phyloP scores from a whole-genome alignment of 2,113 vertebrate genomes.

The Gallinago media region DNA sequence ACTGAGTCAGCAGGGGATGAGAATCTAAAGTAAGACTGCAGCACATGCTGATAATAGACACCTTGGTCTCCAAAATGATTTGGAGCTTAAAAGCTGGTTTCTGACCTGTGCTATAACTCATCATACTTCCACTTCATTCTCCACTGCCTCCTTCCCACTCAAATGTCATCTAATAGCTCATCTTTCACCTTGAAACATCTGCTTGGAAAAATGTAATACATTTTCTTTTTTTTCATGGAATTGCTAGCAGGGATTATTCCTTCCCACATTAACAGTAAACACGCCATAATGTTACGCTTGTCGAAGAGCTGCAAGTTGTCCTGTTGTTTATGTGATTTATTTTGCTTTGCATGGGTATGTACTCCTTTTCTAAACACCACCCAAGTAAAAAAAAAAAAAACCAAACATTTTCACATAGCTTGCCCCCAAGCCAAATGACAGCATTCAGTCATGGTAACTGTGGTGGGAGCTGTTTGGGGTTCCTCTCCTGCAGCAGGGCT shows the following conservation, averaged over 20 bases:
- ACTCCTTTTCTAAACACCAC: neutral
- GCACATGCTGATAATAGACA: neutral
- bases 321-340: neutral
- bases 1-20: neutral
- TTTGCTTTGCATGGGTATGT: neutral
- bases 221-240: neutral
- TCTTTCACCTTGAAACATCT: neutral
- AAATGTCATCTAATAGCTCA: neutral
- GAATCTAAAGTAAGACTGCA: neutral
- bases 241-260: neutral
- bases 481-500: neutral
- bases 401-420: neutral
- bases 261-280: neutral
- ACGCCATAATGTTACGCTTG: neutral
- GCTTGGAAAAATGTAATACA: neutral
- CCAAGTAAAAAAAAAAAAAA: constrained; percentile 29
- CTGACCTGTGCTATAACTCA: neutral
- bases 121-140: neutral
- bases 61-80: neutral
- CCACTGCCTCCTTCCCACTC: constrained; percentile 7
- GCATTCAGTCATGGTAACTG: neutral
- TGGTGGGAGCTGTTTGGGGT: neutral
- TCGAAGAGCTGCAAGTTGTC: neutral
- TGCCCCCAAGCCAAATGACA: neutral
- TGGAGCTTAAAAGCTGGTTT: neutral